A percentile compares a stretch with the other conserved stretches of the same genome.
phyloP scores from a whole-genome alignment of 1,140 invertebrate species.

The Leptoteleia sp. region DNA sequence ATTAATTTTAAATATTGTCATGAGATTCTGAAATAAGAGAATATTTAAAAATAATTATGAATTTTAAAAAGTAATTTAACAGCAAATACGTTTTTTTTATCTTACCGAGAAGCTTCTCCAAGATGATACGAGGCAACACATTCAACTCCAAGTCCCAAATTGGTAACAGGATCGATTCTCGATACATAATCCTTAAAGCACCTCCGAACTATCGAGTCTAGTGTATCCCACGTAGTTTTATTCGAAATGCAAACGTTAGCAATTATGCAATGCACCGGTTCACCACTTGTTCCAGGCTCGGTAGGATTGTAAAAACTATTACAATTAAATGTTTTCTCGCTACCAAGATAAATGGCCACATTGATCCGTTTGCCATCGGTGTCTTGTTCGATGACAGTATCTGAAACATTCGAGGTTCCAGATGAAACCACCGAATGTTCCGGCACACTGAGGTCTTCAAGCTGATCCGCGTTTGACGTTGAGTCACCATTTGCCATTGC shows the following conservation, averaged over 20 bases:
- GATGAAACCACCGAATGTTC: slow-evolving; percentile 80
- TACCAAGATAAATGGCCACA: slow-evolving; percentile 91
- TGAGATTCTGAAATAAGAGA: too few relatives aligned
- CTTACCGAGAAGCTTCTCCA: slow-evolving; percentile 90
- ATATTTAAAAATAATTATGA: too few relatives aligned
- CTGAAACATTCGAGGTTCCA: slow-evolving; percentile 82
- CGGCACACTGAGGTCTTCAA: slow-evolving; percentile 80
- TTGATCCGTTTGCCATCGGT: slow-evolving; percentile 93
- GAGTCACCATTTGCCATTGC: slow-evolving; percentile 78
- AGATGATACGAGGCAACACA: slow-evolving; percentile 95
- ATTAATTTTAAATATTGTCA: background rate
- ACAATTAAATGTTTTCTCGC: slow-evolving; percentile 87
- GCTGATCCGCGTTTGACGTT: slow-evolving; percentile 75
- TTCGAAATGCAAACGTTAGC: slow-evolving; percentile 94
- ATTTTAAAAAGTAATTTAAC: too few relatives aligned
- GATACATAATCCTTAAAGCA: slow-evolving; percentile 97
- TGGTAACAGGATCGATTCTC: slow-evolving; percentile 94
- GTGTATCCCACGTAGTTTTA: slow-evolving; percentile 96
- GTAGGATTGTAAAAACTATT: slow-evolving; percentile 73
- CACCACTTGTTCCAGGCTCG: slow-evolving; percentile 80
- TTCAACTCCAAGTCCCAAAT: slow-evolving; percentile 93
- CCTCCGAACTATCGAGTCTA: slow-evolving; percentile 94
- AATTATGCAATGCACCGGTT: slow-evolving; percentile 86
- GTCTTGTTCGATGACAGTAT: slow-evolving; percentile 83
- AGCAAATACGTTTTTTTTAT: too few relatives aligned